Conservation (phyloP, 2,113 vertebrate genomes). For the Rhinopithecus roxellana region DNA sequence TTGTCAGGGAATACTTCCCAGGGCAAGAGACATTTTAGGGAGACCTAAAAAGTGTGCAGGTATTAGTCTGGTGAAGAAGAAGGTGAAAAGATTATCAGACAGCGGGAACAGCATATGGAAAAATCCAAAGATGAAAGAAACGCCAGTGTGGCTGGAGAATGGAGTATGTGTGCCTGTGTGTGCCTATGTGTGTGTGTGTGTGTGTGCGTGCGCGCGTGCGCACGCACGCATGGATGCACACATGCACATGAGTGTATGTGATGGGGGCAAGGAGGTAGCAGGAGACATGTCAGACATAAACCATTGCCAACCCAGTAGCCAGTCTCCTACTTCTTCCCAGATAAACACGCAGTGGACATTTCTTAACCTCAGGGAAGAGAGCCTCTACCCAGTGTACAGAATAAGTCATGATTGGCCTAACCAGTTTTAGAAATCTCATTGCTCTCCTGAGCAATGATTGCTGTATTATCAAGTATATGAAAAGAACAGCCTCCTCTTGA, state of each 20-base stretch:
- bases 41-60: not conserved
- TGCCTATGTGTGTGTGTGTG: not conserved
- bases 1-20: not conserved
- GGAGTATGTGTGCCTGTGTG: not conserved
- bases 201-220: no score
- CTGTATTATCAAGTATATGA: not conserved
- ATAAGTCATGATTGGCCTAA: not conserved
- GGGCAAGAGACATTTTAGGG: not conserved
- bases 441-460: not conserved
- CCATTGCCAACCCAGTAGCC: not conserved
- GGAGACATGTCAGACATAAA: not conserved
- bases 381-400: not conserved
- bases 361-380: not conserved
- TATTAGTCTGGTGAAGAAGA: not conserved
- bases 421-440: not conserved
- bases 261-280: accelerated
- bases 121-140: not conserved
- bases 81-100: not conserved
- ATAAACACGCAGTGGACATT: not conserved
- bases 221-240: no score
- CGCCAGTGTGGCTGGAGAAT: not conserved
- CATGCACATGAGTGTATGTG: no score
- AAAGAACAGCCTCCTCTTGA: not conserved
- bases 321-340: not conserved
- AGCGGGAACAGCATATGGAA: not conserved